These are phyloP conservation scores for Leptopilina boulardi DNA, from an alignment of 1,140 invertebrate genomes.

Conservation along the genomic window DNA sequence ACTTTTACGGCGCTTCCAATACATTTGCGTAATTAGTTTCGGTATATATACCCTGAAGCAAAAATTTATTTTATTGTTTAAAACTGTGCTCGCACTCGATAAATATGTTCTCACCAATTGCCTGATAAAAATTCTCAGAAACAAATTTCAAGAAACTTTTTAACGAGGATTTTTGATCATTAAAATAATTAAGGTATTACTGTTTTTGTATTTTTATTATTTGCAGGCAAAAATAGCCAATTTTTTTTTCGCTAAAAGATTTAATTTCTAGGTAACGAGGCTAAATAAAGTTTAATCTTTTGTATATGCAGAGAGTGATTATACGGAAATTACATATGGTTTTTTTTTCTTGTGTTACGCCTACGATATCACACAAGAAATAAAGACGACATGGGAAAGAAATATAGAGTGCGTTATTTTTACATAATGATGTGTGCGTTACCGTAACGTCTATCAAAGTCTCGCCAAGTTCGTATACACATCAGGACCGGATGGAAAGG, in stretches of 20 bases:
- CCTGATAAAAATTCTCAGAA: constrained; percentile 10
- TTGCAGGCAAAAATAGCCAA: too few relatives aligned
- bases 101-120: neutral
- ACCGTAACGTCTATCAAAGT: constrained; percentile 1
- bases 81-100: neutral
- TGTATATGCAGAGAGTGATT: constrained; percentile 3
- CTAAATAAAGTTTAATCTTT: neutral
- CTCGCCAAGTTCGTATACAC: neutral
- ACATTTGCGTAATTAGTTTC: constrained; percentile 29
- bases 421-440: constrained; percentile 31
- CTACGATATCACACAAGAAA: constrained; percentile 3
- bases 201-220: too few relatives aligned
- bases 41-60: neutral
- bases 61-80: constrained; percentile 18
- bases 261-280: neutral
- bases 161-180: neutral
- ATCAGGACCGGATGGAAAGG: constrained; percentile 47
- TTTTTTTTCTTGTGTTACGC: neutral
- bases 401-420: neutral
- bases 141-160: constrained; percentile 14
- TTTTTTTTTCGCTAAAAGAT: neutral
- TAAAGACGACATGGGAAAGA: constrained; percentile 10
- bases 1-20: neutral
- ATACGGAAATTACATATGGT: neutral
- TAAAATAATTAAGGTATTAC: neutral